A percentile compares a stretch with the other conserved stretches of the same genome.
Evolutionary conservation across 2,888 invertebrate genomes (phyloP).

Genomic region (Rhagium mordax): DNA sequence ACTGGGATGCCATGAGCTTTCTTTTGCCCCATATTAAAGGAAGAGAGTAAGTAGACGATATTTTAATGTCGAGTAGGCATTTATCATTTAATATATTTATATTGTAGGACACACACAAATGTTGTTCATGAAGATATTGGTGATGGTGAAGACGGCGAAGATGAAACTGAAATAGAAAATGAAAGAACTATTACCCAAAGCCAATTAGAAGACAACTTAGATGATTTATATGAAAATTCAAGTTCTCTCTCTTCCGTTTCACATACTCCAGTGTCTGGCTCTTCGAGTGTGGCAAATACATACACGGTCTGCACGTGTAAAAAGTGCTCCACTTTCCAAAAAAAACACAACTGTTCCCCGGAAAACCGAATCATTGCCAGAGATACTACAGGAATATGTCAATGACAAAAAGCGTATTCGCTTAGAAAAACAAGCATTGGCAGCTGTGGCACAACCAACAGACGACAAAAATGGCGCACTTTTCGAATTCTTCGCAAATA

Average conservation of each 20-base stretch:
- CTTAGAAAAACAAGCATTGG: not conserved
- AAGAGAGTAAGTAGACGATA: slow-evolving; percentile 33
- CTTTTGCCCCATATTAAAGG: slow-evolving; percentile 38
- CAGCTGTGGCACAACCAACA: not conserved
- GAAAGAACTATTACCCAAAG: slow-evolving; percentile 10
- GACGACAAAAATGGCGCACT: not conserved
- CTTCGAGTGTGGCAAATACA: slow-evolving; percentile 34
- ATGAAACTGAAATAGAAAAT: slow-evolving; percentile 21
- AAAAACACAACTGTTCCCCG: slow-evolving; percentile 20
- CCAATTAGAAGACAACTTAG: slow-evolving; percentile 34
- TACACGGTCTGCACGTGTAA: not conserved
- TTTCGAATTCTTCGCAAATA: not conserved
- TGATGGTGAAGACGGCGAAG: slow-evolving; percentile 29
- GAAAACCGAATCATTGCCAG: not conserved
- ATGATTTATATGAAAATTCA: slow-evolving; percentile 24
- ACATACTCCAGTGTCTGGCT: slow-evolving; percentile 36
- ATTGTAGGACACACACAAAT: slow-evolving; percentile 38
- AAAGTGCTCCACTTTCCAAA: slow-evolving; percentile 28
- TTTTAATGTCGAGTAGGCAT: slow-evolving; percentile 22
- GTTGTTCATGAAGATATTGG: slow-evolving; percentile 29
- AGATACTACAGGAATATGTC: not conserved
- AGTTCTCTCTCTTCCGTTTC: slow-evolving; percentile 31
- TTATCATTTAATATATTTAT: slow-evolving; percentile 23
- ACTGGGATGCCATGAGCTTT: slow-evolving; percentile 40
- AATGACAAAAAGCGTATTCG: slow-evolving; percentile 1